phyloP scores from a whole-genome alignment of 2,888 invertebrate genomes.

The Campoletis raptor region DNA sequence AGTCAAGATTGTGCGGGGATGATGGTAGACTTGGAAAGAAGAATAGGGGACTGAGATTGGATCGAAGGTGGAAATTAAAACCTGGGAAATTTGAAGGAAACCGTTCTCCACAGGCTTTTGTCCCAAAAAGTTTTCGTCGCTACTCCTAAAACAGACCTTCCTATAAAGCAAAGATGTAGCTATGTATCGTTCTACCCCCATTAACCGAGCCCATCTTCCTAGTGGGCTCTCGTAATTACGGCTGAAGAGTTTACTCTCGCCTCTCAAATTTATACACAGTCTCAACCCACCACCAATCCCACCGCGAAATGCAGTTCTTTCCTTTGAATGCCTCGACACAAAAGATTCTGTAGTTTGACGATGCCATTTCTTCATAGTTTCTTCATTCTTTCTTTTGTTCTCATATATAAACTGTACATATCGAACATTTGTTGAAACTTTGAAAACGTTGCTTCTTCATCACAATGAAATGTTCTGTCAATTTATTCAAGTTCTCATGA shows the following conservation, averaged over 20 bases:
- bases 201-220: slow-evolving; percentile 43
- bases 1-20: not conserved
- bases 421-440: not conserved
- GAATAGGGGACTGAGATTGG: slow-evolving; percentile 11
- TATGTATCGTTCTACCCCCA: slow-evolving; percentile 13
- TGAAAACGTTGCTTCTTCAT: not conserved
- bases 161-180: not conserved
- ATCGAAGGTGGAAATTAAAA: slow-evolving; percentile 68
- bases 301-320: slow-evolving; percentile 10
- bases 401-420: not conserved
- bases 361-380: not conserved
- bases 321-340: not conserved
- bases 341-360: not conserved
- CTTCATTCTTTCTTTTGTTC: not conserved
- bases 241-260: slow-evolving; percentile 56
- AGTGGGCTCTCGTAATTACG: slow-evolving; percentile 62
- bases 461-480: not conserved
- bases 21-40: not conserved
- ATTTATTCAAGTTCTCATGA: not conserved
- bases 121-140: slow-evolving; percentile 67
- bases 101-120: slow-evolving; percentile 68
- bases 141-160: slow-evolving; percentile 16
- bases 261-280: slow-evolving; percentile 39
- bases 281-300: slow-evolving; percentile 16
- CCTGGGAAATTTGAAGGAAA: slow-evolving; percentile 69